Conservation (phyloP, 2,113 vertebrate genomes). For the Phoenicopterus ruber region DNA sequence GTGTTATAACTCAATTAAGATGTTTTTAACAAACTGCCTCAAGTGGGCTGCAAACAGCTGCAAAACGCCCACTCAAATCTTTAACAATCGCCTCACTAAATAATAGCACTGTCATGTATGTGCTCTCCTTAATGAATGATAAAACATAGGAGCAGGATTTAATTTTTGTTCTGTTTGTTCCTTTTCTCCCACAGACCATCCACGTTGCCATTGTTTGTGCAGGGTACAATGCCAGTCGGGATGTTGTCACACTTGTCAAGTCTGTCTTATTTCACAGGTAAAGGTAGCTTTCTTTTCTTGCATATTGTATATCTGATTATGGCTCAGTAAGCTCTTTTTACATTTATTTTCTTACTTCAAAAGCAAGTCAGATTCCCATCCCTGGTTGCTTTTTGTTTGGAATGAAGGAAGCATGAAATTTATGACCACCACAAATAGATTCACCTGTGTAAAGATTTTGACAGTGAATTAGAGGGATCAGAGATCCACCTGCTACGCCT, state of each 20-base stretch:
- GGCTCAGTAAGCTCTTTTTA: neutral
- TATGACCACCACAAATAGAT: neutral
- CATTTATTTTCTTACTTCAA: neutral
- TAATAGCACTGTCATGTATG: neutral
- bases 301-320: neutral
- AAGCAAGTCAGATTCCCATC: neutral
- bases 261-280: conserved; percentile 98
- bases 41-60: conserved; percentile 51
- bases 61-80: conserved; percentile 17
- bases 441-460: neutral
- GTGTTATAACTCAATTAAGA: conserved; percentile 68
- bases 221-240: conserved; percentile 96
- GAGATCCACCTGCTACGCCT: neutral
- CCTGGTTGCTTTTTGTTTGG: neutral
- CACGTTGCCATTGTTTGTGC: conserved; percentile 98
- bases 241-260: conserved; percentile 97
- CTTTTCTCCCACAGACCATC: conserved; percentile 84
- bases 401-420: neutral
- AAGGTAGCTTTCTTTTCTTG: neutral
- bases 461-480: neutral
- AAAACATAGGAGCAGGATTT: neutral
- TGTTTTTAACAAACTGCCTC: conserved; percentile 64
- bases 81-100: neutral
- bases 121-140: neutral
- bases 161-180: conserved; percentile 22